Evolutionary conservation across 2,113 vertebrate genomes (phyloP).

Genomic region (Nymphicus hollandicus): DNA sequence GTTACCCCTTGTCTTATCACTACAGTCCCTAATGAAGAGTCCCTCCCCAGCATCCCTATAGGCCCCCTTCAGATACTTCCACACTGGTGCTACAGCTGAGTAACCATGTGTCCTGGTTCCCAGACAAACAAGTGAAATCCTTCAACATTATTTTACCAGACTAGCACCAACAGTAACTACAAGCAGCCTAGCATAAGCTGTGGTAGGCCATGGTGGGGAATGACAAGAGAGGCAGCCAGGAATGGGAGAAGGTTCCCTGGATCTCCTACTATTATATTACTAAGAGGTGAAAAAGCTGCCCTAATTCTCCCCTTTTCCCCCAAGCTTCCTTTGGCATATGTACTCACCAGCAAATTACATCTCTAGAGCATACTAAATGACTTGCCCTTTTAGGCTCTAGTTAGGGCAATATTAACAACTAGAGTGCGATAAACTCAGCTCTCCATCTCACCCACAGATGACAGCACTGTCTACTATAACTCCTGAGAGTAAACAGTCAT

Average conservation of each 20-base stretch:
- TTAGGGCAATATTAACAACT: not conserved
- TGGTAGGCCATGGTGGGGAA: no score
- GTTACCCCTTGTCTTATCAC: no score
- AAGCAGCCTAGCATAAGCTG: not conserved
- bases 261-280: not conserved
- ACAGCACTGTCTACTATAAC: not conserved
- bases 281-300: not conserved
- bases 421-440: not conserved
- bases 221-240: not conserved
- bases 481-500: not conserved
- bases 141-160: not conserved
- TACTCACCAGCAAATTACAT: not conserved
- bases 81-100: not conserved
- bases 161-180: not conserved
- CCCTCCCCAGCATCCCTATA: no score
- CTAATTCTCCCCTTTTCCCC: not conserved
- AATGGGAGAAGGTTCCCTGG: not conserved
- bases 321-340: not conserved
- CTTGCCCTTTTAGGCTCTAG: not conserved
- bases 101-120: fast-evolving
- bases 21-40: no score
- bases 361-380: no score
- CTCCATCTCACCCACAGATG: not conserved
- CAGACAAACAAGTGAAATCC: not conserved
- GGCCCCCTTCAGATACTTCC: no score